Conservation (phyloP, 1,140 invertebrate species). For the Homalodisca vitripennis region DNA sequence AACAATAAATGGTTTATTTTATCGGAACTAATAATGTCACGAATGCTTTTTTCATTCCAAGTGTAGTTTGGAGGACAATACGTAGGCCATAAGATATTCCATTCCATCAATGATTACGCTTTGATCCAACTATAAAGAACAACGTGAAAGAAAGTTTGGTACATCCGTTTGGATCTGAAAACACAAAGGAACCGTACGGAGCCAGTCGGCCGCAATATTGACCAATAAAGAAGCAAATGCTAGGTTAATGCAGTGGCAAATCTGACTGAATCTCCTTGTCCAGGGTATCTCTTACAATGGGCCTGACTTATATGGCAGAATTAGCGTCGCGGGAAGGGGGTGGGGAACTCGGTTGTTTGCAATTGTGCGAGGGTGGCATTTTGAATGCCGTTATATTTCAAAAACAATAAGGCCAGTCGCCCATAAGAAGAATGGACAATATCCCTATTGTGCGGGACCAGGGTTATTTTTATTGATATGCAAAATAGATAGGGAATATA, state of each 20-base stretch:
- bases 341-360: slow-evolving; percentile 15
- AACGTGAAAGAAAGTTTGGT: too few species aligned
- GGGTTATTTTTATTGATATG: slow-evolving; percentile 36
- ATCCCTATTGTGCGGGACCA: slow-evolving; percentile 33
- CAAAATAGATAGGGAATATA: slow-evolving; percentile 35
- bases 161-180: too few species aligned
- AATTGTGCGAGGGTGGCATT: slow-evolving; percentile 26
- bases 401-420: slow-evolving; percentile 36
- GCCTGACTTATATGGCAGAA: slow-evolving; percentile 21
- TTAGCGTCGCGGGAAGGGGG: slow-evolving; percentile 8
- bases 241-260: slow-evolving; percentile 20
- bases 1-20: too few species aligned
- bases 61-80: too few species aligned
- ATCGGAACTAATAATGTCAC: too few species aligned
- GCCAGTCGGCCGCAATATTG: too few species aligned
- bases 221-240: not conserved
- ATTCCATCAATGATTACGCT: too few species aligned
- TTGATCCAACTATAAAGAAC: too few species aligned
- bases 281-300: not conserved
- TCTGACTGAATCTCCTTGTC: not conserved
- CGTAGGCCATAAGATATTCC: too few species aligned
- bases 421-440: slow-evolving; percentile 36
- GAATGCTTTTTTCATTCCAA: too few species aligned
- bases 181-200: too few species aligned
- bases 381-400: slow-evolving; percentile 35